Evolutionary conservation across 2,113 vertebrate genomes (phyloP).

Genomic region (Excalfactoria chinensis): DNA sequence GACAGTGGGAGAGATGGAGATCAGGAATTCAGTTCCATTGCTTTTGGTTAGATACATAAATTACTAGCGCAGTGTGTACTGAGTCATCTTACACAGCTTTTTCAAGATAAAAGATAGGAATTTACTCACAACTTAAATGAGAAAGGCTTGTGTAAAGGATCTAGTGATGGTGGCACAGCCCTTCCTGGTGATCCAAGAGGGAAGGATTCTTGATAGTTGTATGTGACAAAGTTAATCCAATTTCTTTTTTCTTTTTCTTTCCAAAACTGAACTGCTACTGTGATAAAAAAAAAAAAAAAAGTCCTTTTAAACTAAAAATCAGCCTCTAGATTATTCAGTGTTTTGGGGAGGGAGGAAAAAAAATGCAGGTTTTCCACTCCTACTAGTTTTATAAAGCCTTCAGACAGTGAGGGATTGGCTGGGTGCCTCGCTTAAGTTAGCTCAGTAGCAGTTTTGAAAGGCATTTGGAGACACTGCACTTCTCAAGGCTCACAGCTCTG

Average conservation of each 20-base stretch:
- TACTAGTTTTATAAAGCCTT: background rate
- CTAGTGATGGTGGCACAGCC: background rate
- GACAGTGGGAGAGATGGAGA: background rate
- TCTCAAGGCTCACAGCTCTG: background rate
- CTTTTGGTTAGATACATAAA: constrained; percentile 7
- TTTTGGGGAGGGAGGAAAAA: background rate
- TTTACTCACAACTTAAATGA: background rate
- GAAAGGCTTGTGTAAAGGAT: background rate
- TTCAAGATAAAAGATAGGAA: background rate
- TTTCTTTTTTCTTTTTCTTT: background rate
- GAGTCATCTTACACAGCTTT: background rate
- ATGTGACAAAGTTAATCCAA: background rate
- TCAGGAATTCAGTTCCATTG: background rate
- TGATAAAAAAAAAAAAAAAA: background rate
- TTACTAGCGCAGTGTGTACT: background rate
- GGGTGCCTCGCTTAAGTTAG: background rate
- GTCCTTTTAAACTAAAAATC: background rate
- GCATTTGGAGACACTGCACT: background rate
- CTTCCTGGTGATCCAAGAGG: background rate
- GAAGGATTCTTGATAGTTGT: background rate
- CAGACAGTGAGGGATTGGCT: background rate
- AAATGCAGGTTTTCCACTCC: background rate
- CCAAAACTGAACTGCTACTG: background rate
- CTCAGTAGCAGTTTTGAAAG: background rate
- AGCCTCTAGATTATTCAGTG: background rate